Percentiles rank a stretch among this genome's conserved stretches.
Evolutionary conservation across 2,797 vertebrate genomes (phyloP).

Genomic region (Furcifer pardalis): DNA sequence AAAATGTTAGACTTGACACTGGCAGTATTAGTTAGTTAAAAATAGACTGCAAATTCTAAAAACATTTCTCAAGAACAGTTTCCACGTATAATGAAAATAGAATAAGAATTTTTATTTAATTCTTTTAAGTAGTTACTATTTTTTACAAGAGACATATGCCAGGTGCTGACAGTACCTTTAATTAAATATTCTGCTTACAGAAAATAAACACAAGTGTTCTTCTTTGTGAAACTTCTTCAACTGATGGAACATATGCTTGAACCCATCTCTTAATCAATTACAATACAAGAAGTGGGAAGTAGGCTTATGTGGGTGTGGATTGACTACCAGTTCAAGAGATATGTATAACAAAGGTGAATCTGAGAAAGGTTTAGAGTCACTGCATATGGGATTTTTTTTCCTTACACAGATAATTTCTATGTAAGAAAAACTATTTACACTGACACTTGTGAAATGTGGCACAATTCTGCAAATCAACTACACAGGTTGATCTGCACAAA

Average conservation of each 20-base stretch:
- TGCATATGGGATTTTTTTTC: neutral
- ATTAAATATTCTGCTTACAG: neutral
- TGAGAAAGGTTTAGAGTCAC: neutral
- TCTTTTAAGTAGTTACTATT: constrained; percentile 68
- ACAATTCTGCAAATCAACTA: neutral
- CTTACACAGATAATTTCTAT: neutral
- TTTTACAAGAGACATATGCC: neutral
- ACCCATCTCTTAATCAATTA: neutral
- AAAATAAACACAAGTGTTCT: neutral
- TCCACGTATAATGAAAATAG: constrained; percentile 81
- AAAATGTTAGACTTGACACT: constrained; percentile 85
- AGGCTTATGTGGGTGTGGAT: neutral
- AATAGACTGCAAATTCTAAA: constrained; percentile 81
- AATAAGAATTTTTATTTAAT: constrained; percentile 69
- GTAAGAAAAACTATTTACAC: constrained; percentile 1
- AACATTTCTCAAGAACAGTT: constrained; percentile 83
- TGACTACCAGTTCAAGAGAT: neutral
- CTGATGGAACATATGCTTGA: neutral
- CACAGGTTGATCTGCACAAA: neutral
- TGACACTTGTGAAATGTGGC: neutral
- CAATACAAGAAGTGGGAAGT: neutral
- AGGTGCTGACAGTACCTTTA: neutral
- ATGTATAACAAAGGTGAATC: neutral
- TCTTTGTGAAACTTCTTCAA: constrained; percentile 4
- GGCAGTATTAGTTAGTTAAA: constrained; percentile 91